A percentile compares a stretch with the other conserved stretches of the same genome.
Conservation (phyloP, 1,140 invertebrate genomes). For the Drosophila lacertosa region DNA sequence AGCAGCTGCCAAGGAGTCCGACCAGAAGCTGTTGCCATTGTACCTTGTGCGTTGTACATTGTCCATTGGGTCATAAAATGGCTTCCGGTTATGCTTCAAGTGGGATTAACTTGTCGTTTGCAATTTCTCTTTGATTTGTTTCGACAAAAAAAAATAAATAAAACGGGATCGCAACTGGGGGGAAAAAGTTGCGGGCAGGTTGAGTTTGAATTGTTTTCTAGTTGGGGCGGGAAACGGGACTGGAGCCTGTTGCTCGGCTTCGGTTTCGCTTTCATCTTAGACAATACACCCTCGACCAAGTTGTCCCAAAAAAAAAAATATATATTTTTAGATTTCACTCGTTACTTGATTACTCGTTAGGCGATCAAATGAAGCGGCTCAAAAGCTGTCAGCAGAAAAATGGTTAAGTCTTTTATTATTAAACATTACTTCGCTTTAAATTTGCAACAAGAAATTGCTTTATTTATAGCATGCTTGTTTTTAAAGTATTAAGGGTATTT, state of each 20-base stretch:
- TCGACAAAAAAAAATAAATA: too few relatives aligned
- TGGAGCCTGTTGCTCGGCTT: slow-evolving; percentile 36
- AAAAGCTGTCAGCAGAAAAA: neutral
- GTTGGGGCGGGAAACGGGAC: neutral
- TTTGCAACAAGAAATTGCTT: too few relatives aligned
- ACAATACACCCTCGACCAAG: neutral
- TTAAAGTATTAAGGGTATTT: too few relatives aligned
- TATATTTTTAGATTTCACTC: slow-evolving; percentile 19
- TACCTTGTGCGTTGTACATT: slow-evolving; percentile 48
- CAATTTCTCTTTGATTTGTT: slow-evolving; percentile 84
- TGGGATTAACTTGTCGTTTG: slow-evolving; percentile 84
- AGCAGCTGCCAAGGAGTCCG: slow-evolving; percentile 34
- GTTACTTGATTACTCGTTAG: slow-evolving; percentile 20
- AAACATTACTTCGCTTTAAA: too few relatives aligned
- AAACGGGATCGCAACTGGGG: slow-evolving; percentile 1
- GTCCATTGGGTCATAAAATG: slow-evolving; percentile 82
- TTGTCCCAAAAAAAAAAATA: too few relatives aligned
- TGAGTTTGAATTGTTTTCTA: slow-evolving; percentile 34
- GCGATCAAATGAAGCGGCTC: slow-evolving; percentile 3
- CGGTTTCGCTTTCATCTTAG: slow-evolving; percentile 72
- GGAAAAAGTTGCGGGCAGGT: neutral
- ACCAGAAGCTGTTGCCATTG: slow-evolving; percentile 9
- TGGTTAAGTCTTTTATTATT: neutral
- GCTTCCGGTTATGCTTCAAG: slow-evolving; percentile 83
- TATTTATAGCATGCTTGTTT: too few relatives aligned